Conservation (phyloP, 2,797 vertebrate genomes). For the Poliocrania exsul region DNA sequence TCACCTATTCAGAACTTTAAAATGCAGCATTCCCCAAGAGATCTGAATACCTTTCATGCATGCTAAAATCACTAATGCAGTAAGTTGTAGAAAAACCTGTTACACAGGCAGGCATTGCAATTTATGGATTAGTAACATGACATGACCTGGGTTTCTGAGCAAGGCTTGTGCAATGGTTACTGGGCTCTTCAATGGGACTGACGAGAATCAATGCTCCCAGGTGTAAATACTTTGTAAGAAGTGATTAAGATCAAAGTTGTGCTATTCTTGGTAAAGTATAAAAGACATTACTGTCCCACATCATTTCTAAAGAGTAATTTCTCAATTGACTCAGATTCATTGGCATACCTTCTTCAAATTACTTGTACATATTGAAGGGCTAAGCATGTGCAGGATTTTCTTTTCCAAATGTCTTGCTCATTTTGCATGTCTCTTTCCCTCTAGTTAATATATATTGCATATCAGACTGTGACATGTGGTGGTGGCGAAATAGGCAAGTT, state of each 20-base stretch:
- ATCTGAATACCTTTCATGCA: not conserved
- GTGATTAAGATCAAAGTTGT: not conserved
- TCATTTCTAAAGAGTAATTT: not conserved
- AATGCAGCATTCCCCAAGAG: not conserved
- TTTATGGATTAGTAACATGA: not conserved
- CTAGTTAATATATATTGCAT: not conserved
- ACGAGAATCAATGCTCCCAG: not conserved
- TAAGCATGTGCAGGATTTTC: not conserved
- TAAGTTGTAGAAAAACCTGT: not conserved
- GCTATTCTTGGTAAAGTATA: not conserved
- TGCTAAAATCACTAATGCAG: not conserved
- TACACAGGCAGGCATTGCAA: not conserved
- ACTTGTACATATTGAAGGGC: not conserved
- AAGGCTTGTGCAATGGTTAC: not conserved
- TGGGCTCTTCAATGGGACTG: not conserved
- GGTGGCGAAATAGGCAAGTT: not conserved
- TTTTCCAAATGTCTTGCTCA: not conserved
- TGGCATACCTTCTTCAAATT: not conserved
- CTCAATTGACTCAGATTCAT: not conserved
- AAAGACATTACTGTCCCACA: accelerated
- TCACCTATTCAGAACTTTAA: not conserved
- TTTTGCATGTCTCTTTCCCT: accelerated
- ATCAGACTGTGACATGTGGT: not conserved
- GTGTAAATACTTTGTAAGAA: not conserved
- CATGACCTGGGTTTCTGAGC: not conserved